A percentile compares a stretch with the other conserved stretches of the same genome.
Conservation (phyloP, 2,888 invertebrate species). For the Phengaris alcon region DNA sequence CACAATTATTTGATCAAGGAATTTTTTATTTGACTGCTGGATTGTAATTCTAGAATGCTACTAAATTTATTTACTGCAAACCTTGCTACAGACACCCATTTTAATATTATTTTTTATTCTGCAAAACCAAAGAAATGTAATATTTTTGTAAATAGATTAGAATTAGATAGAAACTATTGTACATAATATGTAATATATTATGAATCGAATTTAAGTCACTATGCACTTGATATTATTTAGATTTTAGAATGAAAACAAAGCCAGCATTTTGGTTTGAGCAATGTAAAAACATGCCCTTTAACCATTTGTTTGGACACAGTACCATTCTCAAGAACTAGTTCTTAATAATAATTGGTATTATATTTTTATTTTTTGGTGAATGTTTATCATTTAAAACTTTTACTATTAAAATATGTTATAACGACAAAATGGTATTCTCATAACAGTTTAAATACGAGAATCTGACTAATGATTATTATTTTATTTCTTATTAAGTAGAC, state of each 20-base stretch:
- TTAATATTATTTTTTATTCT: neutral
- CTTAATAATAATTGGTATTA: neutral
- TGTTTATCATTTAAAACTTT: too few relatives aligned
- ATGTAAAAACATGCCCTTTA: neutral
- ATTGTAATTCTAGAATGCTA: neutral
- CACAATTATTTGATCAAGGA: too few relatives aligned
- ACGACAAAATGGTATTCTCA: too few relatives aligned
- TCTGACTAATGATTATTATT: too few relatives aligned
- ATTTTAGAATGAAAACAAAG: neutral
- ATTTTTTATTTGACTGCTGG: too few relatives aligned
- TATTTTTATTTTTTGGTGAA: neutral
- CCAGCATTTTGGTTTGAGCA: neutral
- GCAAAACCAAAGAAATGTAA: slow-evolving; percentile 30
- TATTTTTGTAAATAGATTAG: slow-evolving; percentile 26
- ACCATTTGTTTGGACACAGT: neutral
- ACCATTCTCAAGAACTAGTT: neutral
- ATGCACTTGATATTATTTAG: neutral
- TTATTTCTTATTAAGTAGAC: too few relatives aligned
- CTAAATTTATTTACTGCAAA: neutral
- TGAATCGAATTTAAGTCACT: neutral
- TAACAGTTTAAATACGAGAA: too few relatives aligned
- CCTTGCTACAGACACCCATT: neutral
- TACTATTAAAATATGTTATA: too few relatives aligned
- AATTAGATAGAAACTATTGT: slow-evolving; percentile 7
- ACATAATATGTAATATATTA: slow-evolving; percentile 5